phyloP scores from a whole-genome alignment of 1,140 invertebrate species.

The Holotrichia oblita region DNA sequence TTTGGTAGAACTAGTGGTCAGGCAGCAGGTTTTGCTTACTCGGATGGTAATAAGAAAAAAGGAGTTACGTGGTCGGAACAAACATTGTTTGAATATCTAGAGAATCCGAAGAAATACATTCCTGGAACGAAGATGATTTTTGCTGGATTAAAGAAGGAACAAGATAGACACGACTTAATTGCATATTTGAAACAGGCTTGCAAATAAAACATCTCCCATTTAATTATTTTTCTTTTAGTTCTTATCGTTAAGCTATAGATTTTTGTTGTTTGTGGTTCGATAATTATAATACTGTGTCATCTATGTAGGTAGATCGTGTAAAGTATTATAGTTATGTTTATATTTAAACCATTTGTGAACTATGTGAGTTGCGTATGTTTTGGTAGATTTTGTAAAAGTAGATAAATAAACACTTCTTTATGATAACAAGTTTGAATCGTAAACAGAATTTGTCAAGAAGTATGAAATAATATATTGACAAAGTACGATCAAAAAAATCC shows the following conservation, averaged over 20 bases:
- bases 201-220: conserved; percentile 29
- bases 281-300: too few relatives aligned
- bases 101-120: conserved; percentile 85
- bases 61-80: conserved; percentile 72
- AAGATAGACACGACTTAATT: conserved; percentile 80
- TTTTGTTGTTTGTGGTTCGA: too few relatives aligned
- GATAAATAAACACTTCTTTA: too few relatives aligned
- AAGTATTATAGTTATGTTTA: too few relatives aligned
- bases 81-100: conserved; percentile 75
- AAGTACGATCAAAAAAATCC: too few relatives aligned
- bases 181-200: conserved; percentile 64
- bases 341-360: too few relatives aligned
- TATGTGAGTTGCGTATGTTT: too few relatives aligned
- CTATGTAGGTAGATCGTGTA: too few relatives aligned
- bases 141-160: conserved; percentile 79
- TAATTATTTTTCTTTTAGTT: background rate
- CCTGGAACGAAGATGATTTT: conserved; percentile 90
- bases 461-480: too few relatives aligned
- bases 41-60: conserved; percentile 87
- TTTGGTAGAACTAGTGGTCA: conserved; percentile 88
- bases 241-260: background rate
- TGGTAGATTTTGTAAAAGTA: too few relatives aligned
- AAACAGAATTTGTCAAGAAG: too few relatives aligned
- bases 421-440: too few relatives aligned
- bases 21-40: conserved; percentile 80